Evolutionary conservation across 2,888 invertebrate species (phyloP).

Genomic region (Tenthredo distinguenda): DNA sequence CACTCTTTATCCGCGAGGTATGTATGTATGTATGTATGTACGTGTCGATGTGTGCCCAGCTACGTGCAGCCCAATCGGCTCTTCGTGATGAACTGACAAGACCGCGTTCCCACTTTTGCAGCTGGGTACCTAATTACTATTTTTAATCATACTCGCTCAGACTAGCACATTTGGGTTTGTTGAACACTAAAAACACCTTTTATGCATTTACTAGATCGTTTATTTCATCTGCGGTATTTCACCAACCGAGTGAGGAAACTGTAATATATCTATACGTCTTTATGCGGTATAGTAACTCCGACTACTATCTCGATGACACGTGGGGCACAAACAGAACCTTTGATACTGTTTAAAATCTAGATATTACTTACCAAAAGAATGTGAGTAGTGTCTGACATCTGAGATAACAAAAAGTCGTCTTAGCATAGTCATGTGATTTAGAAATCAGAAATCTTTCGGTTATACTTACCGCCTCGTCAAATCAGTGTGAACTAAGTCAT

Average conservation of each 20-base stretch:
- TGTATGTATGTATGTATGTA: not conserved
- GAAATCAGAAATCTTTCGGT: not conserved
- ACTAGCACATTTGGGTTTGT: not conserved
- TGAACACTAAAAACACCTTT: not conserved
- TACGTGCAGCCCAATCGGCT: not conserved
- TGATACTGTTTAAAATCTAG: not conserved
- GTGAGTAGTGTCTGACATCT: not conserved
- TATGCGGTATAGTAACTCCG: not conserved
- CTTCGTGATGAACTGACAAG: not conserved
- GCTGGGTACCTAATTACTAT: not conserved
- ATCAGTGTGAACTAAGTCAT: not conserved
- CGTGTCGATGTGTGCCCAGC: not conserved
- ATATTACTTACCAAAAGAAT: not conserved
- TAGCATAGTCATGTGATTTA: not conserved
- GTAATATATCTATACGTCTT: not conserved
- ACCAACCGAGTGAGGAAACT: not conserved
- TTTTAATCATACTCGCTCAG: not conserved
- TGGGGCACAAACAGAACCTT: not conserved
- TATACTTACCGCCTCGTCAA: not conserved
- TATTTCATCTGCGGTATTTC: not conserved
- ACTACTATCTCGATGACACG: conserved; percentile 6
- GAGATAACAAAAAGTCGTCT: not conserved
- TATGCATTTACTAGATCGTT: not conserved
- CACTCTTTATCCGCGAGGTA: not conserved
- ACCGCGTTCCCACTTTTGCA: not conserved